phyloP scores from a whole-genome alignment of 2,888 invertebrate genomes.

The Molanna angustata region DNA sequence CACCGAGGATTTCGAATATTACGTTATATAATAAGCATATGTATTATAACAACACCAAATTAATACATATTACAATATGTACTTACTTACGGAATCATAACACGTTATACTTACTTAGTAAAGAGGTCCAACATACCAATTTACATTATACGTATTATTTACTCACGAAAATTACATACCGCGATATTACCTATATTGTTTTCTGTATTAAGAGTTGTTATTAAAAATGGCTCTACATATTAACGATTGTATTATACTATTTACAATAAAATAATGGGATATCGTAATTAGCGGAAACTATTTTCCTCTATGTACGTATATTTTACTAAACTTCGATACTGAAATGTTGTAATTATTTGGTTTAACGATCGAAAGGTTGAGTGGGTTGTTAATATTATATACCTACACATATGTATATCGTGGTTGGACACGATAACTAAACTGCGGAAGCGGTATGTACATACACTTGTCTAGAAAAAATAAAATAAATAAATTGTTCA shows the following conservation, averaged over 20 bases:
- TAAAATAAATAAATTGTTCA: conserved; percentile 11
- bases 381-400: too few relatives aligned
- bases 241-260: conserved; percentile 21
- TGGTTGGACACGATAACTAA: conserved; percentile 8
- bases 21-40: too few relatives aligned
- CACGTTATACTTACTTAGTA: too few relatives aligned
- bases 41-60: too few relatives aligned
- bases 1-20: too few relatives aligned
- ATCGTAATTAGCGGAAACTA: conserved; percentile 16
- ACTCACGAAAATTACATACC: conserved; percentile 17
- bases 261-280: conserved; percentile 17
- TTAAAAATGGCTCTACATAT: conserved; percentile 22
- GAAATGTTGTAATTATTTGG: conserved; percentile 17
- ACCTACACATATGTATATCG: too few relatives aligned
- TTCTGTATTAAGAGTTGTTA: conserved; percentile 3
- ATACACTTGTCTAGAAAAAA: conserved; percentile 6
- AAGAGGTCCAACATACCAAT: too few relatives aligned
- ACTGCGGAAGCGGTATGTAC: background rate
- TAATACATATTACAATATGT: too few relatives aligned
- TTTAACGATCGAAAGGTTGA: conserved; percentile 15
- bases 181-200: background rate
- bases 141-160: too few relatives aligned
- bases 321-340: conserved; percentile 16
- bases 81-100: too few relatives aligned
- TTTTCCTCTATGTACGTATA: conserved; percentile 16